phyloP scores from a whole-genome alignment of 2,888 invertebrate genomes.

The Seladonia tumulorum region DNA sequence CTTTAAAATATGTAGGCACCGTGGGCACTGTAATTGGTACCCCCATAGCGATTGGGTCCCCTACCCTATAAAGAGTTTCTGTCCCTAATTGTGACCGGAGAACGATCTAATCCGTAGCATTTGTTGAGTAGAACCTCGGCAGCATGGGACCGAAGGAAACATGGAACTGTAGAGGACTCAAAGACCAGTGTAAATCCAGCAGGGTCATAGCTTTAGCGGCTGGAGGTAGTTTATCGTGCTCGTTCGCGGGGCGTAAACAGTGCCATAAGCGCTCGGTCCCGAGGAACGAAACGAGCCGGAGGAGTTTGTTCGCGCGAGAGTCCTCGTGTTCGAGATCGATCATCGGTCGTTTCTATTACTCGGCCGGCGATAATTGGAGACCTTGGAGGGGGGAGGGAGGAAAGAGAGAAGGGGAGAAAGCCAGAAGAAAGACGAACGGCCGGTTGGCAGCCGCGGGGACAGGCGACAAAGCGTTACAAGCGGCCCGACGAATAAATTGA shows the following conservation, averaged over 20 bases:
- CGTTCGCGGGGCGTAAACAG: background rate
- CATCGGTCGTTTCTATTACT: constrained; percentile 5
- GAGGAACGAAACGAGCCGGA: background rate
- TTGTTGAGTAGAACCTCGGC: too few species aligned
- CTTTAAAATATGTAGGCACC: too few species aligned
- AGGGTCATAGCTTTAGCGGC: background rate
- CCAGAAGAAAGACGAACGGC: background rate
- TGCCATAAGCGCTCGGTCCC: background rate
- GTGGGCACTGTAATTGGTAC: too few species aligned
- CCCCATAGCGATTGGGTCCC: too few species aligned
- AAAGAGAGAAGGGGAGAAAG: background rate
- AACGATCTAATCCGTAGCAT: too few species aligned
- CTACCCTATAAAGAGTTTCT: too few species aligned
- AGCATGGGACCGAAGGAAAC: too few species aligned
- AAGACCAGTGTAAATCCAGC: background rate
- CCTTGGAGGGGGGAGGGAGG: too few species aligned
- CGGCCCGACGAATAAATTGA: constrained; percentile 41
- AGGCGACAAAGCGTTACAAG: constrained; percentile 49
- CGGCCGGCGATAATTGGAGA: background rate
- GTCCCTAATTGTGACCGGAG: too few species aligned
- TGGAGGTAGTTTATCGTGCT: background rate
- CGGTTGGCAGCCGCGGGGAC: background rate
- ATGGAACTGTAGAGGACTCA: background rate
- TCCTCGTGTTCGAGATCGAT: background rate
- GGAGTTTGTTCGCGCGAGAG: background rate